These are phyloP conservation scores for Oostethus manadensis DNA, from an alignment of 2,113 vertebrate genomes.

Conservation along the genomic window DNA sequence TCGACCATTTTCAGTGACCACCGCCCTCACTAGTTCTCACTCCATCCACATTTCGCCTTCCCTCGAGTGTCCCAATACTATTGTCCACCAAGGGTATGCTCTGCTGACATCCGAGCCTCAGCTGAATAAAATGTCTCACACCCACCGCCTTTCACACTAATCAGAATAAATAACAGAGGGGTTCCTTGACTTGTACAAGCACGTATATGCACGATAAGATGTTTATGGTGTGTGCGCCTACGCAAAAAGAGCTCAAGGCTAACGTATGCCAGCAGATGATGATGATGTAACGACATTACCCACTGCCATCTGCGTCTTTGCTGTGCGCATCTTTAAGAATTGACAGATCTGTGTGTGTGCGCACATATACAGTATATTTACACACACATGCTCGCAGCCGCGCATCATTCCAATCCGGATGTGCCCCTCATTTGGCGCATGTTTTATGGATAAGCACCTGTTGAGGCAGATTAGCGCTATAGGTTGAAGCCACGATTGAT, in stretches of 20 bases:
- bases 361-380: too few species aligned
- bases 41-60: too few species aligned
- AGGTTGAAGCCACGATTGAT: slow-evolving; percentile 16
- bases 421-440: slow-evolving; percentile 14
- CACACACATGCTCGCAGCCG: background rate
- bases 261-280: slow-evolving; percentile 44
- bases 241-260: slow-evolving; percentile 32
- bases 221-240: slow-evolving; percentile 8
- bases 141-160: too few species aligned
- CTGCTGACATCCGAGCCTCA: too few species aligned
- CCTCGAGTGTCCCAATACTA: too few species aligned
- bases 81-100: too few species aligned
- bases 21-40: too few species aligned
- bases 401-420: slow-evolving; percentile 13
- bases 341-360: background rate
- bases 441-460: slow-evolving; percentile 48
- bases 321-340: slow-evolving; percentile 1
- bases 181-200: slow-evolving; percentile 1
- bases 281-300: slow-evolving; percentile 40
- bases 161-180: too few species aligned
- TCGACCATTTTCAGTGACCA: too few species aligned
- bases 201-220: background rate
- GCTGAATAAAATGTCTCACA: too few species aligned
- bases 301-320: slow-evolving; percentile 48
- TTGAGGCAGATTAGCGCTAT: slow-evolving; percentile 17